Evolutionary conservation across 1,140 invertebrate genomes (phyloP).

Genomic region (Brachionus rotundiformis): DNA sequence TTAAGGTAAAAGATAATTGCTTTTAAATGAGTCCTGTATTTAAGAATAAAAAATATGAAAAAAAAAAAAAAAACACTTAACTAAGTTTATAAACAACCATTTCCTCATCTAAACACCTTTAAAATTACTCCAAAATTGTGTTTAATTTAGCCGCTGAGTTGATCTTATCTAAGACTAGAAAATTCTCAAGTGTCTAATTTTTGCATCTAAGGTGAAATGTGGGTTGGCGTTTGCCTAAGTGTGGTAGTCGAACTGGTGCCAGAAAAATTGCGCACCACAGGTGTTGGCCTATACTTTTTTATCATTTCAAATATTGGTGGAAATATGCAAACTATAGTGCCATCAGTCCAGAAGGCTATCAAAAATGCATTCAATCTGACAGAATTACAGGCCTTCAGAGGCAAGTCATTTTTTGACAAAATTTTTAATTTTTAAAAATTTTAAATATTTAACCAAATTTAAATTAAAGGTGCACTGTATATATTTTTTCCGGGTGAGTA

Average conservation of each 20-base stretch:
- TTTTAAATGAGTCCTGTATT: not conserved
- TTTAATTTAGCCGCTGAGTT: not conserved
- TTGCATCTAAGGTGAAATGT: slow-evolving; percentile 56
- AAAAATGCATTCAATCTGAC: slow-evolving; percentile 32
- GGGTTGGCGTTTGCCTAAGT: slow-evolving; percentile 59
- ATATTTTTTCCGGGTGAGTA: slow-evolving; percentile 64
- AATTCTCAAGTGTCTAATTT: not conserved
- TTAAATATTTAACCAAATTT: slow-evolving; percentile 47
- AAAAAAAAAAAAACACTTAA: not conserved
- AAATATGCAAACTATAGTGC: slow-evolving; percentile 56
- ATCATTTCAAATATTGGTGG: slow-evolving; percentile 63
- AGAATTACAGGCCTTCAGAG: slow-evolving; percentile 28
- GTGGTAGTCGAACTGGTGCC: slow-evolving; percentile 61
- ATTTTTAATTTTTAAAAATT: not conserved
- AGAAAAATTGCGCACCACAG: slow-evolving; percentile 56
- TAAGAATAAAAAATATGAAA: not conserved
- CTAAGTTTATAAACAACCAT: not conserved
- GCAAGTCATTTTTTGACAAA: not conserved
- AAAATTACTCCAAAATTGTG: not conserved
- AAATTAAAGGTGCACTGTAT: slow-evolving; percentile 60
- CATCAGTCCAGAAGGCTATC: slow-evolving; percentile 1
- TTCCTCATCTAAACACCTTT: not conserved
- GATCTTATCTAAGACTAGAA: not conserved
- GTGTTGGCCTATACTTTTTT: slow-evolving; percentile 61
- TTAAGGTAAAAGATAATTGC: slow-evolving; percentile 28